Percentiles rank a stretch among this genome's conserved stretches.
Conservation (phyloP, 2,113 vertebrate genomes). For the Triplophysa rosa region DNA sequence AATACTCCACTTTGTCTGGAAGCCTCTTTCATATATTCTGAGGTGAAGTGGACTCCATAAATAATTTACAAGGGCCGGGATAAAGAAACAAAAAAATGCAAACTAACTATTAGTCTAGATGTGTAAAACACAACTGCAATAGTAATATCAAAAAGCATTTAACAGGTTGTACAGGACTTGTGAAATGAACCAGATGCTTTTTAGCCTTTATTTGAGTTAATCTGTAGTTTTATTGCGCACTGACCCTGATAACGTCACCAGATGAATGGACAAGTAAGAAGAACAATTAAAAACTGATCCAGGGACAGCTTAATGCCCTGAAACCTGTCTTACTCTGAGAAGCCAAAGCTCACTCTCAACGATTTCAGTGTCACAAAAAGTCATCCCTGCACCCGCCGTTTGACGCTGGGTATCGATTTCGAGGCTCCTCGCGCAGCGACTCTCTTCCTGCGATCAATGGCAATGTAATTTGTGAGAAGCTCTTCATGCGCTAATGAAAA, state of each 20-base stretch:
- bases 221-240: constrained; percentile 19
- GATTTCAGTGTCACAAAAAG: constrained; percentile 39
- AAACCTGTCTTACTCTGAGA: constrained; percentile 10
- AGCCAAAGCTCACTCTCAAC: neutral
- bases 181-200: constrained; percentile 3
- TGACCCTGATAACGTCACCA: constrained; percentile 19
- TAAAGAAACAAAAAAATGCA: constrained; percentile 16
- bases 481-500: constrained; percentile 64
- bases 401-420: constrained; percentile 64
- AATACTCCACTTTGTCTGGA: neutral
- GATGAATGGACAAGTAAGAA: constrained; percentile 21
- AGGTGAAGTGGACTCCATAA: neutral
- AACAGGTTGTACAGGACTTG: neutral
- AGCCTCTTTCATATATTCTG: neutral
- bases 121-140: constrained; percentile 7
- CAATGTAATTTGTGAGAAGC: constrained; percentile 61
- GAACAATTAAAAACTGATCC: constrained; percentile 24
- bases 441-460: constrained; percentile 61
- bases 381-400: constrained; percentile 48
- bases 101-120: neutral
- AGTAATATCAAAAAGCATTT: neutral
- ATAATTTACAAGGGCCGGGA: constrained; percentile 35
- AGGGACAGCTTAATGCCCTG: constrained; percentile 7
- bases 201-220: constrained; percentile 7
- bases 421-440: constrained; percentile 55